These are phyloP conservation scores for Sandelia bainsii DNA, from an alignment of 2,797 vertebrate species.

Conservation along the genomic window DNA sequence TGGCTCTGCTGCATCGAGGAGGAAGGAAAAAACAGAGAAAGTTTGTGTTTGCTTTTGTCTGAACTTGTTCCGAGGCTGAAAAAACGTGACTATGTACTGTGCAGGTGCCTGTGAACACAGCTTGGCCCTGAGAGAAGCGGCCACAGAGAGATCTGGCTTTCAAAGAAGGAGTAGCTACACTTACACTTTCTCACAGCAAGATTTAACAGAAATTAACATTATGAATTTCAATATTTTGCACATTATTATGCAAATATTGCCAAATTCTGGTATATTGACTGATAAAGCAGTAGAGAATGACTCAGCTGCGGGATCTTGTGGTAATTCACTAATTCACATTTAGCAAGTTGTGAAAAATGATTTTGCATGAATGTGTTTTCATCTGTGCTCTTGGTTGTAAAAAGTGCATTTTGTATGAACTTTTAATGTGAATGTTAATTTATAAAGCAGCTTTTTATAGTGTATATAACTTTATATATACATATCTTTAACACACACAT, in stretches of 20 bases:
- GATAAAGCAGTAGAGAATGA: not conserved
- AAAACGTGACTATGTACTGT: slow-evolving; percentile 5
- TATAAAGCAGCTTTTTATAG: slow-evolving; percentile 9
- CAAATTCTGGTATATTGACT: not conserved
- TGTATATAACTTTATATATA: not conserved
- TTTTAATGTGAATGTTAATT: slow-evolving; percentile 26
- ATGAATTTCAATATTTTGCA: not conserved
- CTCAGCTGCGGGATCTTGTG: slow-evolving; percentile 14
- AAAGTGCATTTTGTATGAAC: slow-evolving; percentile 29
- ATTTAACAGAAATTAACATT: slow-evolving; percentile 3
- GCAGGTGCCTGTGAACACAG: slow-evolving; percentile 24
- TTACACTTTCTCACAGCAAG: not conserved
- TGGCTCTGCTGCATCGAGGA: slow-evolving; percentile 32
- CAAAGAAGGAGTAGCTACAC: not conserved
- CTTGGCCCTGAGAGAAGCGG: not conserved
- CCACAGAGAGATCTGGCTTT: not conserved
- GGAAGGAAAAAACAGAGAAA: slow-evolving; percentile 32
- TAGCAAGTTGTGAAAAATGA: slow-evolving; percentile 31
- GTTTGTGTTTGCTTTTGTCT: slow-evolving; percentile 30
- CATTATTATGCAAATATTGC: not conserved
- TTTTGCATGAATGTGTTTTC: slow-evolving; percentile 35
- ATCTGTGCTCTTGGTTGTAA: slow-evolving; percentile 19
- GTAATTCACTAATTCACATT: slow-evolving; percentile 26
- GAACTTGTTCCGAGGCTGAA: slow-evolving; percentile 32
- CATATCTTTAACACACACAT: slow-evolving; percentile 13